These are phyloP conservation scores for Apis dorsata DNA, from an alignment of 1,140 invertebrate species.

Conservation along the genomic window DNA sequence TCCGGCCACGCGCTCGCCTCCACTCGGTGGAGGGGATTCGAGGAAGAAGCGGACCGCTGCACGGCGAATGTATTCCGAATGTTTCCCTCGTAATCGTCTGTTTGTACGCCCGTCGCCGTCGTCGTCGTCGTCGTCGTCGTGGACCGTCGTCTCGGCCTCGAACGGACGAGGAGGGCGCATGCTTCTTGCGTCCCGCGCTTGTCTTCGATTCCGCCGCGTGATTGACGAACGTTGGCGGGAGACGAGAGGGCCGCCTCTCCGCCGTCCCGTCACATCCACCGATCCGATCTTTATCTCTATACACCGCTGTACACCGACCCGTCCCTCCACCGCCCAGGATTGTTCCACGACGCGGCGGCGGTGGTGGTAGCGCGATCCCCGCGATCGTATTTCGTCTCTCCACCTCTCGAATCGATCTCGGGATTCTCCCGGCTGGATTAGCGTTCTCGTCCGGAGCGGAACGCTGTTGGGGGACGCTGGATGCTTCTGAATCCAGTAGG, in stretches of 20 bases:
- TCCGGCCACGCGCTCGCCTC: conserved; percentile 62
- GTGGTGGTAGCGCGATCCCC: conserved; percentile 38
- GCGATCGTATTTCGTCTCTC: conserved; percentile 59
- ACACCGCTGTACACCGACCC: conserved; percentile 12
- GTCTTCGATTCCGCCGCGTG: conserved; percentile 61
- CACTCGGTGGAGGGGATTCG: conserved; percentile 58
- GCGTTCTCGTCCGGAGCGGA: conserved; percentile 17
- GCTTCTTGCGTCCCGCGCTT: conserved; percentile 66
- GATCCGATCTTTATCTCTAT: conserved; percentile 63
- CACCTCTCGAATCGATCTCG: background rate
- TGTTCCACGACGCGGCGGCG: no score
- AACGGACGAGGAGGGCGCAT: conserved; percentile 32
- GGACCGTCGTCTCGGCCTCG: background rate
- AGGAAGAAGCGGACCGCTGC: conserved; percentile 58
- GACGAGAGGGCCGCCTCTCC: conserved; percentile 51
- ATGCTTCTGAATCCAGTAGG: conserved; percentile 13
- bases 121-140: no score
- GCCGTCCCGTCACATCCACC: conserved; percentile 46
- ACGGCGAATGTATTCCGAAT: conserved; percentile 64
- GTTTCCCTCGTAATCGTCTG: conserved; percentile 63
- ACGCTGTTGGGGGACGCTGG: conserved; percentile 6
- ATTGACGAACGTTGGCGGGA: conserved; percentile 60
- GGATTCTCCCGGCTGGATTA: conserved; percentile 11
- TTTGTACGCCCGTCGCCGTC: conserved; percentile 40
- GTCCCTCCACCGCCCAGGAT: no score